A percentile compares a stretch with the other conserved stretches of the same genome.
These are phyloP conservation scores for Dolichallabes microphthalmus DNA, from an alignment of 2,113 vertebrate species.

Conservation along the genomic window DNA sequence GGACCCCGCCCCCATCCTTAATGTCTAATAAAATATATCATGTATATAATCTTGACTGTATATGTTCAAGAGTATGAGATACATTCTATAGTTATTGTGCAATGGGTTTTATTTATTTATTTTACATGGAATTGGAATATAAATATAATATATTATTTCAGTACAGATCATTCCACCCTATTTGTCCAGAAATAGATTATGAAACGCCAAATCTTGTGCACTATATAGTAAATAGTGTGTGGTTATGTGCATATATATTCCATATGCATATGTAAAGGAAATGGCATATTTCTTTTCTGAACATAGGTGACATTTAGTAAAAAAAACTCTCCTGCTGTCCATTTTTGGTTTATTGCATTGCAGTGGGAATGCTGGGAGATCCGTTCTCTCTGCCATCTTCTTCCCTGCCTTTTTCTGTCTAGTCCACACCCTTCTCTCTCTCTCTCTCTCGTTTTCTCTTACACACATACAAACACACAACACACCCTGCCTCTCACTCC, in stretches of 20 bases:
- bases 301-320: not conserved
- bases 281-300: not conserved
- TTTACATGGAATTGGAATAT: not conserved
- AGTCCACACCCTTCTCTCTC: conserved; percentile 14
- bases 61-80: not conserved
- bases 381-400: not conserved
- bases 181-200: too few species aligned
- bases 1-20: too few species aligned
- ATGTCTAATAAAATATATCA: too few species aligned
- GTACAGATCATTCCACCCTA: not conserved
- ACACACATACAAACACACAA: not conserved
- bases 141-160: too few species aligned
- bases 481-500: not conserved
- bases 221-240: not conserved
- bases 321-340: not conserved
- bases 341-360: conserved; percentile 1
- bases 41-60: not conserved
- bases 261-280: not conserved
- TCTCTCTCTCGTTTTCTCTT: not conserved
- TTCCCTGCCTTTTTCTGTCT: conserved; percentile 20
- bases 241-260: not conserved
- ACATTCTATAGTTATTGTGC: not conserved
- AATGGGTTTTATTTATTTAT: not conserved
- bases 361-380: conserved; percentile 9
- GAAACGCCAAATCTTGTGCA: not conserved